Evolutionary conservation across 2,797 vertebrate genomes (phyloP).

Genomic region (Aldrovandia affinis): DNA sequence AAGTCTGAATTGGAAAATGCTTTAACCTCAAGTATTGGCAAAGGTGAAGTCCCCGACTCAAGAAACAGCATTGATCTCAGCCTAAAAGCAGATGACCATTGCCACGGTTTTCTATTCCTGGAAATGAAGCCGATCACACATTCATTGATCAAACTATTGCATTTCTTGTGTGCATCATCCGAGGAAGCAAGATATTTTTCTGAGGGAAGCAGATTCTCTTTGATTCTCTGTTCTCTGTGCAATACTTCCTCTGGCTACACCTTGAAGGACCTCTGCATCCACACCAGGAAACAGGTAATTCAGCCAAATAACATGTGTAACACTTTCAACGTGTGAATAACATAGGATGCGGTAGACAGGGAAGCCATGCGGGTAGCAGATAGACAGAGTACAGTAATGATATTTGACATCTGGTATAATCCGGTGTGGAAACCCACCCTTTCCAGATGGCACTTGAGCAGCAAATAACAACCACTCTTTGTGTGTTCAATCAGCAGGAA

Average conservation of each 20-base stretch:
- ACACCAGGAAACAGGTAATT: not conserved
- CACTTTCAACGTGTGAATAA: not conserved
- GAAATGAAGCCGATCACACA: not conserved
- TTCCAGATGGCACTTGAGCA: too few species aligned
- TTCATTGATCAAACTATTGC: not conserved
- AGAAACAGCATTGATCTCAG: not conserved
- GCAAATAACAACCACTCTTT: too few species aligned
- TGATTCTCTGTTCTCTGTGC: not conserved
- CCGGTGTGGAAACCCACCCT: too few species aligned
- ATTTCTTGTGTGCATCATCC: not conserved
- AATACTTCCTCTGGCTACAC: not conserved
- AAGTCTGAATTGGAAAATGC: not conserved
- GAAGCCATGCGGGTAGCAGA: not conserved
- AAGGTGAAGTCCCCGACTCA: not conserved
- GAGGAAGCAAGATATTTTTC: not conserved
- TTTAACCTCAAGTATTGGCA: not conserved
- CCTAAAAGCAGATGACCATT: not conserved
- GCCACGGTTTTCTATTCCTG: not conserved
- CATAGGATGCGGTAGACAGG: not conserved
- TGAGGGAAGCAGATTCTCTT: not conserved
- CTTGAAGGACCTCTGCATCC: not conserved
- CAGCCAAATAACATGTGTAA: not conserved
- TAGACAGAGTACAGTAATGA: too few species aligned
- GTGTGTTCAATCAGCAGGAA: too few species aligned
- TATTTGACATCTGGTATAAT: too few species aligned